Evolutionary conservation across 2,797 vertebrate genomes (phyloP).

Genomic region (Lacerta bilineata): DNA sequence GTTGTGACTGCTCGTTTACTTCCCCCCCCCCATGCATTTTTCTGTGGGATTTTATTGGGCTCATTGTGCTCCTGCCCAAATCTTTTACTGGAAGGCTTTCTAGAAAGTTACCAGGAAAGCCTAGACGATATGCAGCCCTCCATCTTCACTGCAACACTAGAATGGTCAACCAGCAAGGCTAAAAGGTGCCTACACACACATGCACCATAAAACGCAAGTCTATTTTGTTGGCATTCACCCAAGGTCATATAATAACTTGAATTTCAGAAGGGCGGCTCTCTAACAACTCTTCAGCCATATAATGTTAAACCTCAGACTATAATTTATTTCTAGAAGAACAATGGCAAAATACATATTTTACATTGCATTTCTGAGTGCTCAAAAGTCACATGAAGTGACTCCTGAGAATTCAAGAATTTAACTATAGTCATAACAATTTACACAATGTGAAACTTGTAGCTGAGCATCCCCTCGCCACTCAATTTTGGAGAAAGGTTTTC

Average conservation of each 20-base stretch:
- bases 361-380: not conserved
- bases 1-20: not conserved
- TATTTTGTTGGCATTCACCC: not conserved
- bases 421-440: not conserved
- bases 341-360: not conserved
- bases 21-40: not conserved
- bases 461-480: constrained; percentile 10
- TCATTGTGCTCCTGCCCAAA: no score
- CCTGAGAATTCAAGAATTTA: not conserved
- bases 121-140: not conserved
- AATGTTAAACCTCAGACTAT: not conserved
- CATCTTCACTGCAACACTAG: not conserved
- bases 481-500: constrained; percentile 11
- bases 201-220: not conserved
- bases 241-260: not conserved
- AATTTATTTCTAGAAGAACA: not conserved
- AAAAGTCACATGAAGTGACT: not conserved
- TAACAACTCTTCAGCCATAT: not conserved
- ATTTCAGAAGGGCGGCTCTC: not conserved
- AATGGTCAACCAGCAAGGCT: no score
- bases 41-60: not conserved
- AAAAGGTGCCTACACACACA: no score
- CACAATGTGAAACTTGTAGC: rapidly evolving
- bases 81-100: not conserved
- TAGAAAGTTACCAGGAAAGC: not conserved